phyloP scores from a whole-genome alignment of 2,888 invertebrate species.

The Latrodectus elegans region DNA sequence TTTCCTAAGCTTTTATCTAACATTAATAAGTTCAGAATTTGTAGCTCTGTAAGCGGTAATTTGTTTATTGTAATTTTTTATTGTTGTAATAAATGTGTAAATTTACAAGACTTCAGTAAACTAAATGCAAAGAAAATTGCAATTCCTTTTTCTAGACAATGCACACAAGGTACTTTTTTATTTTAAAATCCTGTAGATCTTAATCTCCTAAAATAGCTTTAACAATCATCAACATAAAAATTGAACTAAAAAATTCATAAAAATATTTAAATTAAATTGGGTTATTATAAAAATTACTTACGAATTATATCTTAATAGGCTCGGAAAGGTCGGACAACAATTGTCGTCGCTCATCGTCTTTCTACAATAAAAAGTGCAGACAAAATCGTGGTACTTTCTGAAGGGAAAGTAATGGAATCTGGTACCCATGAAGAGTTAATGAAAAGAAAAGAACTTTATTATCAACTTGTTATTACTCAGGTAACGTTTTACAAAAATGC shows the following conservation, averaged over 20 bases:
- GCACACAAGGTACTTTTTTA: too few species aligned
- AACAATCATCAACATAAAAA: too few species aligned
- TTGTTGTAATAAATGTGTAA: too few species aligned
- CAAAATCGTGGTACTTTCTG: slow-evolving; percentile 78
- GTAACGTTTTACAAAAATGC: not conserved
- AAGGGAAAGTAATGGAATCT: slow-evolving; percentile 83
- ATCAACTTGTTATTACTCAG: slow-evolving; percentile 83
- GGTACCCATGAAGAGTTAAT: slow-evolving; percentile 84
- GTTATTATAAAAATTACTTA: not conserved
- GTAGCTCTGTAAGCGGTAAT: too few species aligned
- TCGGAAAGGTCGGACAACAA: slow-evolving; percentile 84
- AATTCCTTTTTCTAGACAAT: too few species aligned
- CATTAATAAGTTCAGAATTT: too few species aligned
- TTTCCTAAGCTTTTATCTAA: too few species aligned
- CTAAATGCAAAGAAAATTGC: too few species aligned
- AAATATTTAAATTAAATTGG: not conserved
- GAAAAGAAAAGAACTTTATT: slow-evolving; percentile 81
- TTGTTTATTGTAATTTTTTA: too few species aligned
- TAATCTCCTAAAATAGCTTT: too few species aligned
- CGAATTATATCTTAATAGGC: slow-evolving; percentile 72
- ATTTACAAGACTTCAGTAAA: too few species aligned
- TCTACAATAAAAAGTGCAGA: slow-evolving; percentile 78
- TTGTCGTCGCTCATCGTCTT: slow-evolving; percentile 84
- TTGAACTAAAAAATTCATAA: too few species aligned
- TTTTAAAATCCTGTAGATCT: slow-evolving; percentile 27